These are phyloP conservation scores for Callyntrura sp. DNA, from an alignment of 2,888 invertebrate genomes.

Conservation along the genomic window DNA sequence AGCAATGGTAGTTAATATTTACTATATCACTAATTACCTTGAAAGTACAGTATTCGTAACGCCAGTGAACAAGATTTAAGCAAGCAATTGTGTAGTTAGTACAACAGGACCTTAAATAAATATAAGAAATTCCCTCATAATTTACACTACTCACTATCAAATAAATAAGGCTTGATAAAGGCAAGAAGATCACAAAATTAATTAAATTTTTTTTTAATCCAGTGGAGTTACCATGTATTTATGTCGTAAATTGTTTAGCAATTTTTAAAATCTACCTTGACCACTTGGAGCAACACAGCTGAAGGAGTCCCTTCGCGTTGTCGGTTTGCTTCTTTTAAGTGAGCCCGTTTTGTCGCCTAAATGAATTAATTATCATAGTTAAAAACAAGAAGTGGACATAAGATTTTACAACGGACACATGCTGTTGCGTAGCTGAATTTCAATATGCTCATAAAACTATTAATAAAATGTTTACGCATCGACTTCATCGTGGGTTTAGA, in stretches of 20 bases:
- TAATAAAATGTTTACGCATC: too few relatives aligned
- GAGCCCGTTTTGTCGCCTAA: slow-evolving; percentile 76
- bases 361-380: slow-evolving; percentile 40
- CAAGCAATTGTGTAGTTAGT: slow-evolving; percentile 38
- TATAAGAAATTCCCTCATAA: not conserved
- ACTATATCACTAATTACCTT: slow-evolving; percentile 17
- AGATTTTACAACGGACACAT: slow-evolving; percentile 14
- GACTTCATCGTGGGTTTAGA: not conserved
- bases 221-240: not conserved
- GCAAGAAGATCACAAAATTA: not conserved
- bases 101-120: slow-evolving; percentile 41
- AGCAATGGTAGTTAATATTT: not conserved
- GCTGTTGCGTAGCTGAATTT: not conserved
- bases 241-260: not conserved
- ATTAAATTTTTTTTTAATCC: not conserved
- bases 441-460: not conserved
- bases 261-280: slow-evolving; percentile 75
- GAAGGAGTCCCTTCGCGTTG: slow-evolving; percentile 79
- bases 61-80: slow-evolving; percentile 14
- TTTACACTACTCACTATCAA: not conserved
- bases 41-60: not conserved
- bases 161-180: not conserved
- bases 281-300: slow-evolving; percentile 81
- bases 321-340: slow-evolving; percentile 70
- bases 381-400: slow-evolving; percentile 5